A percentile compares a stretch with the other conserved stretches of the same genome.
These are phyloP conservation scores for Ditylenchus weischeri DNA, from an alignment of 2,888 invertebrate species.

Conservation along the genomic window DNA sequence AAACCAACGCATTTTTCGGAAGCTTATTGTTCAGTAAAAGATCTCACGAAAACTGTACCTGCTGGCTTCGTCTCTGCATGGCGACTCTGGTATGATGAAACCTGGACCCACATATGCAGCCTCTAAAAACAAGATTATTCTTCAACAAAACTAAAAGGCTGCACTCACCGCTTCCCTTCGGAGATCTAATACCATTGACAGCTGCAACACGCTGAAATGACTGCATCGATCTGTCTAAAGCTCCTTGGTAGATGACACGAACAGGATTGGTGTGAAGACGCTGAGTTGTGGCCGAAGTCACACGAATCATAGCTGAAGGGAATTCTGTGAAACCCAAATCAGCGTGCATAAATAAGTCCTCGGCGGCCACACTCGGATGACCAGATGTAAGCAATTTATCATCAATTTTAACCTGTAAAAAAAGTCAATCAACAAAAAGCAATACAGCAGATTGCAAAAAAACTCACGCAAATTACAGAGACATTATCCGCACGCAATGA, in stretches of 20 bases:
- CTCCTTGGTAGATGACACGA: slow-evolving; percentile 14
- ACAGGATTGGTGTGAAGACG: slow-evolving; percentile 2
- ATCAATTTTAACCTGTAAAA: slow-evolving; percentile 23
- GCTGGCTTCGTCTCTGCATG: background rate
- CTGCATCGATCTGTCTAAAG: slow-evolving; percentile 13
- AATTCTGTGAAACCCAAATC: slow-evolving; percentile 11
- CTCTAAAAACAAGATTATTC: background rate
- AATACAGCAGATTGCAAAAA: background rate
- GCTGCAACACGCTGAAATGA: background rate
- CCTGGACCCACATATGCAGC: slow-evolving; percentile 19
- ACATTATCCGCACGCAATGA: slow-evolving; percentile 91
- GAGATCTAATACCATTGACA: background rate
- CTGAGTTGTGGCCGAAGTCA: slow-evolving; percentile 13
- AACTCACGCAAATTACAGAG: slow-evolving; percentile 83
- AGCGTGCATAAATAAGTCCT: slow-evolving; percentile 13
- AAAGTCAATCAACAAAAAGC: background rate
- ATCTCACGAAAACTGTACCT: background rate
- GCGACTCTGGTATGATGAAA: slow-evolving; percentile 21
- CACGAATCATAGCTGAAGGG: slow-evolving; percentile 20
- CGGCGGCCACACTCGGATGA: slow-evolving; percentile 3
- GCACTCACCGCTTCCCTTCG: background rate
- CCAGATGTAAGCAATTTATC: background rate
- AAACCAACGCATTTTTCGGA: too few relatives aligned
- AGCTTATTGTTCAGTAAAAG: too few relatives aligned
- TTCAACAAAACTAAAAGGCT: background rate